phyloP scores from a whole-genome alignment of 2,888 invertebrate genomes.

The Hemicrepidius hirtus region DNA sequence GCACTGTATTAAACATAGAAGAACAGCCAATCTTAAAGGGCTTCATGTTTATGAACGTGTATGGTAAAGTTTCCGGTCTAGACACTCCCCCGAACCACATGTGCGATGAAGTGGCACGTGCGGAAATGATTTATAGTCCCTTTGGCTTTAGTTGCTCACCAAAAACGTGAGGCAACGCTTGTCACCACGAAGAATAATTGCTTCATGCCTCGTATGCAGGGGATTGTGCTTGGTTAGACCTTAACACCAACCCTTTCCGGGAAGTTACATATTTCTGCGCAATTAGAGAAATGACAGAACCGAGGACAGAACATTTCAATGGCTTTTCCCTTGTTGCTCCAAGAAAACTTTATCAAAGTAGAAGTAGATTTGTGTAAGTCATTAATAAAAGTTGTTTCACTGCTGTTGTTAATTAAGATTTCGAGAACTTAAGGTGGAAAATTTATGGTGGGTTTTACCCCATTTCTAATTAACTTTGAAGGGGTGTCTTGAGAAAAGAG shows the following conservation, averaged over 20 bases:
- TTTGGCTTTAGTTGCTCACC: conserved; percentile 9
- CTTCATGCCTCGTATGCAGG: neutral
- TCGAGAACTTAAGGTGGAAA: no score
- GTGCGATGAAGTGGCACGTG: conserved; percentile 46
- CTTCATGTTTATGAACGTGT: conserved; percentile 18
- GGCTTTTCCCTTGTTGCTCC: neutral
- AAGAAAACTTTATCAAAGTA: no score
- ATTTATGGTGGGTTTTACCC: neutral
- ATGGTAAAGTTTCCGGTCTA: conserved; percentile 32
- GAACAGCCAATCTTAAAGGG: neutral
- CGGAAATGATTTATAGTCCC: conserved; percentile 44
- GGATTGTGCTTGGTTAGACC: neutral
- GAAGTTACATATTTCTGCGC: neutral
- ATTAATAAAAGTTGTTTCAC: no score
- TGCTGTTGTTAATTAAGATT: no score
- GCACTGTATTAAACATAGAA: conserved; percentile 1
- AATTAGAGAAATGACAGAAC: neutral
- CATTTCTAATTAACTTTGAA: neutral
- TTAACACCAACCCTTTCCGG: conserved; percentile 4
- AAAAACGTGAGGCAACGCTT: conserved; percentile 7
- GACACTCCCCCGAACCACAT: conserved; percentile 40
- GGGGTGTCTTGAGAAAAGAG: neutral
- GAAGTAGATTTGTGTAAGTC: no score
- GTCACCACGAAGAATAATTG: conserved; percentile 17
- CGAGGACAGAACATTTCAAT: neutral